Conservation (phyloP, 2,113 vertebrate genomes). For the Romanogobio albipinnatus region DNA sequence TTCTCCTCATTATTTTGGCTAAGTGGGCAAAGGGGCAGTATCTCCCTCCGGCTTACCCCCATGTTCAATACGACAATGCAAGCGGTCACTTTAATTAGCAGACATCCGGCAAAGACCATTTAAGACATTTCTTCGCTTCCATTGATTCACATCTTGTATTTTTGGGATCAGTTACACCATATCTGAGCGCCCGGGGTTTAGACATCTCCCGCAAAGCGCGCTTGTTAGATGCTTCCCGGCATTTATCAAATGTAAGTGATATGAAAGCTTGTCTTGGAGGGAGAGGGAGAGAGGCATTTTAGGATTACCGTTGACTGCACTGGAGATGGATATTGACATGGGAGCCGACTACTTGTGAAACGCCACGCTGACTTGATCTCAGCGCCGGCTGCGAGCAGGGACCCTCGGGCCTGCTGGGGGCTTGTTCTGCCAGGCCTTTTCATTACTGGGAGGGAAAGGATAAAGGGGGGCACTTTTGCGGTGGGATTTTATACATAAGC, state of each 20-base stretch:
- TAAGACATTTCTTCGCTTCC: slow-evolving; percentile 46
- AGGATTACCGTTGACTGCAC: slow-evolving; percentile 68
- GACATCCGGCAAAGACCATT: slow-evolving; percentile 50
- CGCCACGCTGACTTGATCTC: slow-evolving; percentile 73
- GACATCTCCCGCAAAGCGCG: slow-evolving; percentile 26
- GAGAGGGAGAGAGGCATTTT: slow-evolving; percentile 54
- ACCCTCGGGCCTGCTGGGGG: slow-evolving; percentile 71
- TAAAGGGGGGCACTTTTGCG: slow-evolving; percentile 62
- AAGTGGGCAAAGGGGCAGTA: slow-evolving; percentile 56
- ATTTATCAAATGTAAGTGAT: slow-evolving; percentile 62
- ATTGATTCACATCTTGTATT: slow-evolving; percentile 51
- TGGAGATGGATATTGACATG: slow-evolving; percentile 70
- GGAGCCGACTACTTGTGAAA: slow-evolving; percentile 72
- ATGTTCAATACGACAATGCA: slow-evolving; percentile 56
- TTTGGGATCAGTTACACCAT: slow-evolving; percentile 22
- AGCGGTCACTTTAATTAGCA: slow-evolving; percentile 53
- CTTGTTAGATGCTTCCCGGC: slow-evolving; percentile 39
- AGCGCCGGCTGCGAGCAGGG: slow-evolving; percentile 64
- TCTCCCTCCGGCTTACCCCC: slow-evolving; percentile 49
- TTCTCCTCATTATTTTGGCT: slow-evolving; percentile 74
- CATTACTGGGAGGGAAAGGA: slow-evolving; percentile 65
- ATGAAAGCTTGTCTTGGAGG: slow-evolving; percentile 48
- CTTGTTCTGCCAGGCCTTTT: slow-evolving; percentile 73
- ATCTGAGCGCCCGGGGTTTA: slow-evolving; percentile 17
- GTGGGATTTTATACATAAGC: slow-evolving; percentile 69